phyloP scores from a whole-genome alignment of 1,140 invertebrate species.

The Lepidurus packardi region DNA sequence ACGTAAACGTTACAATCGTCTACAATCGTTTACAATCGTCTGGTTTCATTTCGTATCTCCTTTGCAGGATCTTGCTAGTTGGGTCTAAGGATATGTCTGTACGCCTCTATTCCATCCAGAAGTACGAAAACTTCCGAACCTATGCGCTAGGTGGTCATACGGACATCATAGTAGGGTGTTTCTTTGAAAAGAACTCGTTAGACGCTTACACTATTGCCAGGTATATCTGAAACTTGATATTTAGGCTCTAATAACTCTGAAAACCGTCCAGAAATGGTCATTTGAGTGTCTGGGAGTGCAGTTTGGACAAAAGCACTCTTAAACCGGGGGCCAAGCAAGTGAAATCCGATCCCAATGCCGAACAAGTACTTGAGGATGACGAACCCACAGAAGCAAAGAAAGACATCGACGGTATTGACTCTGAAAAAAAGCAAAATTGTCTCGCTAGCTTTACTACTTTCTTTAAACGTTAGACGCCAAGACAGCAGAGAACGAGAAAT shows the following conservation, averaged over 20 bases:
- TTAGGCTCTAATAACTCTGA: not conserved
- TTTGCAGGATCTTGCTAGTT: slow-evolving; percentile 62
- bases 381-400: not conserved
- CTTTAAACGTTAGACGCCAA: not conserved
- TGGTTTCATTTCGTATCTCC: slow-evolving; percentile 27
- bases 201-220: slow-evolving; percentile 69
- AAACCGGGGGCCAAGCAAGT: slow-evolving; percentile 35
- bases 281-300: slow-evolving; percentile 83
- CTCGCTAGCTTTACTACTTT: no score
- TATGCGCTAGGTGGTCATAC: slow-evolving; percentile 71
- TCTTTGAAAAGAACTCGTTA: slow-evolving; percentile 79
- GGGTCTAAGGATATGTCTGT: slow-evolving; percentile 83
- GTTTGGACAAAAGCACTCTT: slow-evolving; percentile 60
- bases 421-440: no score
- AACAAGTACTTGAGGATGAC: not conserved
- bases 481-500: not conserved
- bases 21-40: not conserved
- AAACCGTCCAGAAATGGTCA: slow-evolving; percentile 54
- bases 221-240: slow-evolving; percentile 48
- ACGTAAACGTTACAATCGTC: slow-evolving; percentile 45
- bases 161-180: slow-evolving; percentile 72
- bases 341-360: not conserved
- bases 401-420: not conserved
- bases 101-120: slow-evolving; percentile 69
- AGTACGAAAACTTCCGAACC: slow-evolving; percentile 64